Evolutionary conservation across 2,797 vertebrate genomes (phyloP).

Genomic region (Phalanger gymnotis): DNA sequence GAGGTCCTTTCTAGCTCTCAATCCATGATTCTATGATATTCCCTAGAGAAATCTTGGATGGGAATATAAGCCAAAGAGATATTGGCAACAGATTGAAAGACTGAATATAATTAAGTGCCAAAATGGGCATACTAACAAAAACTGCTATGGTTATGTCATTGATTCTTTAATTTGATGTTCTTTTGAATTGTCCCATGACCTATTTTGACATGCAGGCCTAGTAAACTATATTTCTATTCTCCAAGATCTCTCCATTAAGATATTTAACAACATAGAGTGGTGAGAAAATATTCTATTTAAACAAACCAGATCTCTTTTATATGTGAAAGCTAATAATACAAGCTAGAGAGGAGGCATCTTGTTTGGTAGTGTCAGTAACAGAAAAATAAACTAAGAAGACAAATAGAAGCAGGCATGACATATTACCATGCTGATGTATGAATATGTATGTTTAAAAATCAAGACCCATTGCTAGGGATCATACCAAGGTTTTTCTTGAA

Average conservation of each 20-base stretch:
- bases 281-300: slow-evolving; percentile 77
- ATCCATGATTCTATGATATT: background rate
- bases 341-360: slow-evolving; percentile 70
- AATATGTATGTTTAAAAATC: slow-evolving; percentile 63
- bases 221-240: slow-evolving; percentile 66
- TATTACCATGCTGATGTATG: slow-evolving; percentile 60
- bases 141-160: slow-evolving; percentile 37
- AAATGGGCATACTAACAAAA: slow-evolving; percentile 25
- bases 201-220: slow-evolving; percentile 64
- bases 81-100: slow-evolving; percentile 52
- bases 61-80: slow-evolving; percentile 44
- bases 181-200: slow-evolving; percentile 64
- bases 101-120: slow-evolving; percentile 29
- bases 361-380: slow-evolving; percentile 79
- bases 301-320: slow-evolving; percentile 75
- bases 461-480: slow-evolving; percentile 72
- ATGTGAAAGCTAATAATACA: slow-evolving; percentile 67
- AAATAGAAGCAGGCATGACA: slow-evolving; percentile 80
- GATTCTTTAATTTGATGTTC: slow-evolving; percentile 55
- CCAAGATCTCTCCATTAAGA: slow-evolving; percentile 57
- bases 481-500: slow-evolving; percentile 49
- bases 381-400: slow-evolving; percentile 82
- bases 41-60: background rate
- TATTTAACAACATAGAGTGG: slow-evolving; percentile 54
- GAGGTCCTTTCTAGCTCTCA: background rate